Evolutionary conservation across 2,797 vertebrate genomes (phyloP), one percentile per base, ranked within the genome.

Genomic region (Sylvia borin): DNA sequence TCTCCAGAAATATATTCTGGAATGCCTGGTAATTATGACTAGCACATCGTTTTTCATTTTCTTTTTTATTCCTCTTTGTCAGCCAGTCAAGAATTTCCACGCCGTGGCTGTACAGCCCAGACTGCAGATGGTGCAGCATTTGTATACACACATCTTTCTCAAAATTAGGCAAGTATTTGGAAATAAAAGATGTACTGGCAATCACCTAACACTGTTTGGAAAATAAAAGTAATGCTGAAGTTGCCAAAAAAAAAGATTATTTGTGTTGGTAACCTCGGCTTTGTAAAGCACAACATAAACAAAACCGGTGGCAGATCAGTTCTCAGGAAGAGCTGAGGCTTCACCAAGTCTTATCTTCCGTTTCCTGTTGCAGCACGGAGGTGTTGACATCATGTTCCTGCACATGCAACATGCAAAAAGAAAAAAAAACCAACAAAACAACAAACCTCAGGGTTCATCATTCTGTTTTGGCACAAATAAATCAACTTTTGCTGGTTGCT

Each of bases 341-440:
- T 95, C 93, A 85, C 45, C 53, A 62, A 47, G 26, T 58, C 82
- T 95, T 92, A 94, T 96, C 93, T 94, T 50, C 43, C 88, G 88
- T 64, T 97, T 97, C 96, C 96, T 96, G 71, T 97, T 96, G 71
- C 67, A 54, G 93, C 57, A 84, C 9, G 1, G 80, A 36, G 57
- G 24, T 96, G 85, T 82, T 95, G 93, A 95, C 95, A 85, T 96
- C 90, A 48, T 85, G 80, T 96, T 93, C 95, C 61, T 87, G 88
- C 96, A 95, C 83, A 71, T 94, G 94, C 91, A 77, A 27, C 29
- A 25, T 47, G 79, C 73, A 74, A 79, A 88, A 43, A 40, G 27
- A 34, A 54, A 16, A 15, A n/a, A 75, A 66, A 88, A 40, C 20
- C 9, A 86, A 61, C 38, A 25, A 54, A 54, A 24, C 16, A 25